A percentile compares a stretch with the other conserved stretches of the same genome.
phyloP scores from a whole-genome alignment of 2,888 invertebrate species.

The Andrena bucephala region DNA sequence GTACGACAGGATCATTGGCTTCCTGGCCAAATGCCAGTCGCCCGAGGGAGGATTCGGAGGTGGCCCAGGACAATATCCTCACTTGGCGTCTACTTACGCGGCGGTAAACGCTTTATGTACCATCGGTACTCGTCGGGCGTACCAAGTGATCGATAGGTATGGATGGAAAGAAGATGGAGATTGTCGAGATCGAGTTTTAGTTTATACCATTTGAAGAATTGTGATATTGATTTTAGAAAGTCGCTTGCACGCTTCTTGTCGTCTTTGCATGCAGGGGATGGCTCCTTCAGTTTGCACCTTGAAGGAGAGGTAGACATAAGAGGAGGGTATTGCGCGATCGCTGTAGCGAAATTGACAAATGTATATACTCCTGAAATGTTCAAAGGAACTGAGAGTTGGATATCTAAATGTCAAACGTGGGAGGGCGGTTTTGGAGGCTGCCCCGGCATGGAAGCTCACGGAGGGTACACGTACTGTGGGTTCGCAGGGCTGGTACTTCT shows the following conservation, averaged over 20 bases:
- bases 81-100: constrained; percentile 98
- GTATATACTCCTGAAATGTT: constrained; percentile 92
- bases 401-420: constrained; percentile 97
- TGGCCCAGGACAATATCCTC: constrained; percentile 96
- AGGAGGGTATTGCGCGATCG: constrained; percentile 98
- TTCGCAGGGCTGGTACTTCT: constrained; percentile 95
- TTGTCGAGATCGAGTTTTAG: not conserved
- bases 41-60: constrained; percentile 96
- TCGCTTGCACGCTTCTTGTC: constrained; percentile 92
- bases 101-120: constrained; percentile 97
- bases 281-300: constrained; percentile 96
- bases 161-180: not conserved
- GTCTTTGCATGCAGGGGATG: constrained; percentile 92
- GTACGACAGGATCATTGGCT: constrained; percentile 87
- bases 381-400: constrained; percentile 96
- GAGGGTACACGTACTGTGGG: constrained; percentile 99
- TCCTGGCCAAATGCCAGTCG: constrained; percentile 91
- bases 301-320: constrained; percentile 98
- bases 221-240: constrained; percentile 84
- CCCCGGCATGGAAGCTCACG: constrained; percentile 98
- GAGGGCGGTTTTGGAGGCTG: constrained; percentile 99
- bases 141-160: constrained; percentile 93
- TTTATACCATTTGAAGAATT: not conserved
- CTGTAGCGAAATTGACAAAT: constrained; percentile 95
- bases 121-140: constrained; percentile 95